Conservation (phyloP, 1,140 invertebrate genomes). For the Zophobas morio region DNA sequence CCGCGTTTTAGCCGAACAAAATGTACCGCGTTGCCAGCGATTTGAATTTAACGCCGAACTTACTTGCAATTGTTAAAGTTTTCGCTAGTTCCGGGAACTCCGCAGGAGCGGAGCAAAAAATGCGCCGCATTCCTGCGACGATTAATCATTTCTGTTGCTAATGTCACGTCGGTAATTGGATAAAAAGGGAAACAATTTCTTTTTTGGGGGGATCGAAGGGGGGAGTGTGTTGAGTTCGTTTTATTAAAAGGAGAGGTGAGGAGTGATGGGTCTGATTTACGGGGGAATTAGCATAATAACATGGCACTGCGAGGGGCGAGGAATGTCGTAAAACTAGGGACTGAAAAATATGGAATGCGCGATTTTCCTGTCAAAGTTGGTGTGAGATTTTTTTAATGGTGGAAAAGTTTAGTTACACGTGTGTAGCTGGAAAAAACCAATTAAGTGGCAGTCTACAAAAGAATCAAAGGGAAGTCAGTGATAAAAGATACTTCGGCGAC, state of each 20-base stretch:
- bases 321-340: too few relatives aligned
- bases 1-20: conserved; percentile 19
- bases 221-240: background rate
- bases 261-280: background rate
- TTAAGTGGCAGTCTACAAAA: too few relatives aligned
- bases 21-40: conserved; percentile 20
- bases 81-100: background rate
- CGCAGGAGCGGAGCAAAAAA: background rate
- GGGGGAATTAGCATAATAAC: background rate
- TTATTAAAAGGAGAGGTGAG: background rate
- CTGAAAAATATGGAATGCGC: too few relatives aligned
- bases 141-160: conserved; percentile 19
- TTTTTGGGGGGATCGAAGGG: background rate
- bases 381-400: too few relatives aligned
- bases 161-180: conserved; percentile 25
- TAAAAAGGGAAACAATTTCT: conserved; percentile 10
- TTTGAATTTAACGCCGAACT: conserved; percentile 34
- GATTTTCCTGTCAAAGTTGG: too few relatives aligned
- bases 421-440: too few relatives aligned
- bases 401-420: too few relatives aligned
- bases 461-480: too few relatives aligned
- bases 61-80: conserved; percentile 33
- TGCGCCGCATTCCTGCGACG: conserved; percentile 5
- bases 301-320: background rate
- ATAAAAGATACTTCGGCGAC: too few relatives aligned